Base-by-base conservation (phyloP, 2,113 vertebrate genomes). In the Thinocorus orbignyianus region DNA sequence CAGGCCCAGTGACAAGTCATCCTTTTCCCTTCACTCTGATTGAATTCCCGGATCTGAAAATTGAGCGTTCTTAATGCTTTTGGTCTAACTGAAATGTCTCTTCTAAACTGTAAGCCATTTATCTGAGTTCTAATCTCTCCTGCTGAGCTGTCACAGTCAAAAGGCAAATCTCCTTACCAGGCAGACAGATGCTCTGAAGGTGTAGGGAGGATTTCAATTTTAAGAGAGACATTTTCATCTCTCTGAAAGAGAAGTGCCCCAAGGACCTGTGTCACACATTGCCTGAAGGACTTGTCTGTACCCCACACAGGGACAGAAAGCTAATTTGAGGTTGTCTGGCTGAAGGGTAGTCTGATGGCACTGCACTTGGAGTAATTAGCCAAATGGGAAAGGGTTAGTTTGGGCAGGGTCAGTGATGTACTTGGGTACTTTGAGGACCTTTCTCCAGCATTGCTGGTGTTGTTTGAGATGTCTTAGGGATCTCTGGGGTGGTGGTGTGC, bases 11-110 rank as follows among this genome's bases (percentile, higher is more conserved):
- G 96, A 91, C 92, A 95, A 95, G 74, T 92, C 94, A 96, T 97
- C 91, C 65, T 95, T 97, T 92, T 85, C 86, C 41, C 39, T 91
- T 93, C 77, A 85, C 72, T 92, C 92, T 96, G 92, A 97, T 96
- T 93, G 90, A 95, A 97, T 97, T 97, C 87, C 86, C 72, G 86
- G 52, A 93, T 96, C 86, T 92, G 68, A 91, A 97, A 97, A 97
- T 95, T 48, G 79, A 97, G 93, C 48, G 10, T 88, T 96, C 83
- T 87, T 86, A 91, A 93, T 92, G 92, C 94, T 95, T 95, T 96
- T 91, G 86, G 93, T 95, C 93, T 95, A 86, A 93, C 83, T 90
- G 86, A 95, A 96, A 96, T 95, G 85, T 97, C 88, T 96, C 76
- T 92, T 93, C 80, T 94, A 92, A 95, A 95, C 92, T 85, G 64